A percentile compares a stretch with the other conserved stretches of the same genome.
phyloP scores from a whole-genome alignment of 1,140 invertebrate species.

The Pomacea maculata region DNA sequence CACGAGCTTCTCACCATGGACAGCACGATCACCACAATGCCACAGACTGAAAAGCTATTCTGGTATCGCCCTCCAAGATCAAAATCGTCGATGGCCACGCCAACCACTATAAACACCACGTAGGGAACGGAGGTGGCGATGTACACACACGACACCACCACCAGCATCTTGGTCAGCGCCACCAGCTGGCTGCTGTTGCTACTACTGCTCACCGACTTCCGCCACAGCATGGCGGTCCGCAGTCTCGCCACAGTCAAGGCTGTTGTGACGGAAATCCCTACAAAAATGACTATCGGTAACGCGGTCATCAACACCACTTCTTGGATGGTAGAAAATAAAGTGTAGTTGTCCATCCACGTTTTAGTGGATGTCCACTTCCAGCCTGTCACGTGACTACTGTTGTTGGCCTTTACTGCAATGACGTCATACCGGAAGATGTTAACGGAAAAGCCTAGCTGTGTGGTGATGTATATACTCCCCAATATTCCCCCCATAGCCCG shows the following conservation, averaged over 20 bases:
- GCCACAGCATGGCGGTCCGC: background rate
- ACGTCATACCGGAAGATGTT: too few species aligned
- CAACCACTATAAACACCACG: background rate
- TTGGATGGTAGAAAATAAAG: background rate
- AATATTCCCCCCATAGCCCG: too few species aligned
- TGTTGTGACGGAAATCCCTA: background rate
- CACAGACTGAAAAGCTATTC: too few species aligned
- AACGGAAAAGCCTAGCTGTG: too few species aligned
- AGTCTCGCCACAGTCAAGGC: background rate
- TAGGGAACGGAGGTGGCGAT: background rate
- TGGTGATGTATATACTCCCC: too few species aligned
- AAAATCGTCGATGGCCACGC: too few species aligned
- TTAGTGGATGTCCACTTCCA: too few species aligned
- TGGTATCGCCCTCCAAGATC: too few species aligned
- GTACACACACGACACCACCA: background rate
- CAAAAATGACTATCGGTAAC: background rate
- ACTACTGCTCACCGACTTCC: background rate
- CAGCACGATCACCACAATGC: too few species aligned
- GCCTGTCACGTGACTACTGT: too few species aligned
- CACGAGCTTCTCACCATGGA: too few species aligned
- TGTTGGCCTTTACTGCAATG: too few species aligned
- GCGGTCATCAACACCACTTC: background rate
- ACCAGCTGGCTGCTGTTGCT: background rate
- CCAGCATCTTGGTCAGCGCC: background rate
- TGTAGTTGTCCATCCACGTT: background rate